Conservation (phyloP, 2,888 invertebrate species). For the Tinea pellionella region DNA sequence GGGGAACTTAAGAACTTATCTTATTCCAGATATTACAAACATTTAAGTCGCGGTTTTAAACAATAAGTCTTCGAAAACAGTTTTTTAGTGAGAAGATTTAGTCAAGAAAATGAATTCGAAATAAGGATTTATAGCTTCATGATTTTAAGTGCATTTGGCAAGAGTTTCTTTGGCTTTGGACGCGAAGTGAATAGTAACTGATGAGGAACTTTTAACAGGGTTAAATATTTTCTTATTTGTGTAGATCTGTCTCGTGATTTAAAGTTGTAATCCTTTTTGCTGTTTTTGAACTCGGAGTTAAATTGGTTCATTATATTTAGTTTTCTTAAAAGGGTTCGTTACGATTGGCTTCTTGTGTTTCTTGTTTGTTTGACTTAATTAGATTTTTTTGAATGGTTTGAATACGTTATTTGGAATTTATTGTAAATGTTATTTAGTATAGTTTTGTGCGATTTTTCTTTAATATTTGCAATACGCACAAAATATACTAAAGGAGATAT, state of each 20-base stretch:
- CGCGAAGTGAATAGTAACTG: constrained; percentile 32
- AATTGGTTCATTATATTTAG: constrained; percentile 35
- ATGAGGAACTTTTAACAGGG: constrained; percentile 18
- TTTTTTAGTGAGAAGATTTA: not conserved
- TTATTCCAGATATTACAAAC: not conserved
- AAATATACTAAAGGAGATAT: no score
- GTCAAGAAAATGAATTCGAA: not conserved
- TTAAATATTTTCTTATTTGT: constrained; percentile 28
- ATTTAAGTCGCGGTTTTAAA: not conserved
- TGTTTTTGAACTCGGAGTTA: constrained; percentile 25
- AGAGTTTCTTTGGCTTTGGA: constrained; percentile 16
- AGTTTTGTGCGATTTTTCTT: no score
- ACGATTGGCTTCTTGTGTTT: not conserved
- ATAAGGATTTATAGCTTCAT: not conserved
- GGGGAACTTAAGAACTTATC: not conserved
- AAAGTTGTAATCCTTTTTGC: constrained; percentile 31
- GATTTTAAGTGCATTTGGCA: constrained; percentile 3
- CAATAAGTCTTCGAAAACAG: not conserved
- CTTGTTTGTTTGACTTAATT: not conserved
- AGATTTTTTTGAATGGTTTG: not conserved
- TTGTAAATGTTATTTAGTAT: no score
- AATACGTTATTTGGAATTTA: not conserved
- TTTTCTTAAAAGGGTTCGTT: not conserved
- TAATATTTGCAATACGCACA: no score
- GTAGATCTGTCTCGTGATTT: constrained; percentile 25